These are phyloP conservation scores for Notoglanidium macrostoma DNA, from an alignment of 2,797 vertebrate species.

Conservation along the genomic window DNA sequence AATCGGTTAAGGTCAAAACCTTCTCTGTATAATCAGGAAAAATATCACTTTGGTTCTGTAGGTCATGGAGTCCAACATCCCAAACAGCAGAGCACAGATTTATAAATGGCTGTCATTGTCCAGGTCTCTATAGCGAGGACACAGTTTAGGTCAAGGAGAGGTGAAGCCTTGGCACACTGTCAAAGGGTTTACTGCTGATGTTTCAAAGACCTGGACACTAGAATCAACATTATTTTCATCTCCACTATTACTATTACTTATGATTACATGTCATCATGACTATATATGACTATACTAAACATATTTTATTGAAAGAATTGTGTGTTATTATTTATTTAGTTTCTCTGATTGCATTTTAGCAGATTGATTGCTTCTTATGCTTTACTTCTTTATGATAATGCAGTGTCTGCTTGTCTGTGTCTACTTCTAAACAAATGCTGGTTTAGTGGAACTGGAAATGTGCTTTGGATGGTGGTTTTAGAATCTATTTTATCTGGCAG, in stretches of 20 bases:
- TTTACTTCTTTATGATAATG: background rate
- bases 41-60: conserved; percentile 16
- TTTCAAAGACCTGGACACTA: background rate
- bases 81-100: conserved; percentile 1
- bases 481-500: background rate
- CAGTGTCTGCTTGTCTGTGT: background rate
- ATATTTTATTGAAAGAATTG: background rate
- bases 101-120: conserved; percentile 20
- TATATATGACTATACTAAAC: background rate
- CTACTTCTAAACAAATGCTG: background rate
- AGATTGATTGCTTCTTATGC: background rate
- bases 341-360: background rate
- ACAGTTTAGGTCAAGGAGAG: conserved; percentile 15
- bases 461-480: background rate
- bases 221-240: background rate
- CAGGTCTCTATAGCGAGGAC: background rate
- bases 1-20: conserved; percentile 1
- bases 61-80: background rate
- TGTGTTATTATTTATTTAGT: background rate
- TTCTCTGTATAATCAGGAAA: background rate
- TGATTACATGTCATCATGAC: background rate
- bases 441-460: background rate
- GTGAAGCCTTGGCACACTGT: background rate
- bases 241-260: background rate
- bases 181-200: background rate